Percentiles rank a stretch among this genome's conserved stretches.
phyloP scores from a whole-genome alignment of 2,888 invertebrate species.

The Brachyopa scutellaris region DNA sequence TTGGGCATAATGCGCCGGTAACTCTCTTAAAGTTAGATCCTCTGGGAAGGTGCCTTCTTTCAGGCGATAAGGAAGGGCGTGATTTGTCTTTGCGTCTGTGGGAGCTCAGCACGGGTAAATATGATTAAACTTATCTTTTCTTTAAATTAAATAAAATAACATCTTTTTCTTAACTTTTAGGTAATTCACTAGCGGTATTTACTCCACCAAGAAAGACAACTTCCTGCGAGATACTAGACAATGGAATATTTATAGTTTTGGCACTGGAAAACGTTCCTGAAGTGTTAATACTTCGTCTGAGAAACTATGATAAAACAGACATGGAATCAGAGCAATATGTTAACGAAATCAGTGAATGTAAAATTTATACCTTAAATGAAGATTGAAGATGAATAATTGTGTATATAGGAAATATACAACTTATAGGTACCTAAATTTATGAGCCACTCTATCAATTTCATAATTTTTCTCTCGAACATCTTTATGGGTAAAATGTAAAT shows the following conservation, averaged over 20 bases:
- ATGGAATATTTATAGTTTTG: conserved; percentile 87
- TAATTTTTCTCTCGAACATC: too few species aligned
- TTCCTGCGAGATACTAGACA: conserved; percentile 89
- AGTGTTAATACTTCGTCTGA: conserved; percentile 86
- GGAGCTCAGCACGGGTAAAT: conserved; percentile 89
- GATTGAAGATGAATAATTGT: conserved; percentile 11
- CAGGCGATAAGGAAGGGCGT: conserved; percentile 87
- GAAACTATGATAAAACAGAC: conserved; percentile 77
- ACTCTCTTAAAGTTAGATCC: conserved; percentile 88
- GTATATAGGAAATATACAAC: not conserved
- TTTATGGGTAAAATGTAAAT: too few species aligned
- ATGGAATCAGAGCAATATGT: conserved; percentile 45
- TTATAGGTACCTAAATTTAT: too few species aligned
- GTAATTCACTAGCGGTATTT: conserved; percentile 89
- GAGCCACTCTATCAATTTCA: too few species aligned
- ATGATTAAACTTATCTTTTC: not conserved
- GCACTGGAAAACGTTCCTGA: conserved; percentile 86
- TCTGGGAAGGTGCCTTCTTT: conserved; percentile 88
- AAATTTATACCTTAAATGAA: conserved; percentile 51
- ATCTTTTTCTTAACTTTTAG: conserved; percentile 81
- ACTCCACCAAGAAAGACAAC: conserved; percentile 89
- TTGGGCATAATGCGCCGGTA: conserved; percentile 91
- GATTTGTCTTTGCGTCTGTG: conserved; percentile 91
- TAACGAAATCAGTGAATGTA: conserved; percentile 50
- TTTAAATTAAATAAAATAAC: not conserved